A percentile compares a stretch with the other conserved stretches of the same genome.
Evolutionary conservation across 2,888 invertebrate genomes (phyloP).

Genomic region (Plusia festucae): DNA sequence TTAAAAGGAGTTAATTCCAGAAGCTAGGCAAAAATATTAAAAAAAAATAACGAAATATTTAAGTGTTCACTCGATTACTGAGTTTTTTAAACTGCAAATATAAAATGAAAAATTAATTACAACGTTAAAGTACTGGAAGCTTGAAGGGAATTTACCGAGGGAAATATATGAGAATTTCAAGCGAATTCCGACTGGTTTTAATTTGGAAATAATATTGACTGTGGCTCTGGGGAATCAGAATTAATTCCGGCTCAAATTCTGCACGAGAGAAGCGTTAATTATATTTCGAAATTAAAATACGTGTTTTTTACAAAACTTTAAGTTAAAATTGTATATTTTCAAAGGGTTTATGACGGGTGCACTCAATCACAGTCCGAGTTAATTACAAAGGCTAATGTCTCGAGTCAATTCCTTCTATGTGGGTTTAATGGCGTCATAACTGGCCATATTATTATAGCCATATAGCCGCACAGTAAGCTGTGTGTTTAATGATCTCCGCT

Average conservation of each 20-base stretch:
- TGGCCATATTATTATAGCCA: slow-evolving; percentile 21
- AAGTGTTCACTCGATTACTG: neutral
- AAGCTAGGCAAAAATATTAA: neutral
- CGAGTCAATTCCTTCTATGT: slow-evolving; percentile 49
- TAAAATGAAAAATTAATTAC: neutral
- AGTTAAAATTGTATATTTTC: slow-evolving; percentile 28
- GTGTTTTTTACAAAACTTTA: slow-evolving; percentile 10
- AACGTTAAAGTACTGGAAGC: neutral
- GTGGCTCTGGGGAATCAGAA: slow-evolving; percentile 9
- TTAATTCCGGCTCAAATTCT: slow-evolving; percentile 19
- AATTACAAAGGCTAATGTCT: slow-evolving; percentile 66
- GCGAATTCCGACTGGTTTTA: slow-evolving; percentile 18
- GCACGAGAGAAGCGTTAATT: slow-evolving; percentile 19
- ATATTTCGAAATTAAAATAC: slow-evolving; percentile 22
- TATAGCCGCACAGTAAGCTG: slow-evolving; percentile 23
- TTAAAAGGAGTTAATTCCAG: slow-evolving; percentile 46
- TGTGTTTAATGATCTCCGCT: slow-evolving; percentile 47
- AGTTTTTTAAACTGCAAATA: neutral
- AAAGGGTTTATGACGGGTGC: slow-evolving; percentile 38
- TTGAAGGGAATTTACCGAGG: slow-evolving; percentile 7
- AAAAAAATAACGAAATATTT: neutral
- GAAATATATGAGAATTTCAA: slow-evolving; percentile 11
- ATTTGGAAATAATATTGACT: slow-evolving; percentile 12
- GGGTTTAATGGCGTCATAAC: slow-evolving; percentile 64
- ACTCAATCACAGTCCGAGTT: slow-evolving; percentile 62